Evolutionary conservation across 2,888 invertebrate genomes (phyloP), one percentile per base, ranked within the genome.

Genomic region (Pycnomerus fuliginosus): DNA sequence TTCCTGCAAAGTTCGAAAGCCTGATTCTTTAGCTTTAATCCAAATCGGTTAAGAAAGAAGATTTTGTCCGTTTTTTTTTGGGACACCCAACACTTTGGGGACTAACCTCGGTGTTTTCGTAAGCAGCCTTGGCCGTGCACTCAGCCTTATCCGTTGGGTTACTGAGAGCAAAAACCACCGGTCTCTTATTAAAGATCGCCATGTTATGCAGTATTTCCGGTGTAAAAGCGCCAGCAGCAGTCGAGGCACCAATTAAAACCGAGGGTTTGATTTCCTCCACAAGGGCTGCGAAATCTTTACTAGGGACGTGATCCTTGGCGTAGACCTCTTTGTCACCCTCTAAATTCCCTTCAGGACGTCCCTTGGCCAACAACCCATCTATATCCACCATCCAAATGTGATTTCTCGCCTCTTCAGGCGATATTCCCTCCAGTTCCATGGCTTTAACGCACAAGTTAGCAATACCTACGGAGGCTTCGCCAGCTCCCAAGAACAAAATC

Each of bases 61-160:
- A n/a, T n/a, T n/a, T n/a, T n/a, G n/a, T n/a, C n/a, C n/a, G n/a
- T n/a, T n/a, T n/a, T n/a, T n/a, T n/a, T n/a, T n/a, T n/a, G n/a
- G n/a, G n/a, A n/a, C n/a, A n/a, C n/a, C n/a, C n/a, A n/a, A n/a
- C n/a, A n/a, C n/a, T n/a, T n/a, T n/a, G n/a, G n/a, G n/a, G n/a
- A n/a, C n/a, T 68, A 73, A 91, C 93, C 61, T 93, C 85, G 1
- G 97, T 96, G 60, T 87, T 67, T 8, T 80, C 80, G 67, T 93
- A 99, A 0, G 98, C 98, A 58, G 88, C 85, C 63, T 96, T 90
- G 2, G 99, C 97, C 1, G 98, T 98, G 69, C 99, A 99, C 74
- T 99, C 99, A 1, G 99, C 95, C 77, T 92, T 93, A 71, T 85
- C 87, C 1, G 99, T 99, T 3, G 99, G 99, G 76, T 99, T 99